Conservation (phyloP, 2,113 vertebrate genomes). For the Condylura cristata region DNA sequence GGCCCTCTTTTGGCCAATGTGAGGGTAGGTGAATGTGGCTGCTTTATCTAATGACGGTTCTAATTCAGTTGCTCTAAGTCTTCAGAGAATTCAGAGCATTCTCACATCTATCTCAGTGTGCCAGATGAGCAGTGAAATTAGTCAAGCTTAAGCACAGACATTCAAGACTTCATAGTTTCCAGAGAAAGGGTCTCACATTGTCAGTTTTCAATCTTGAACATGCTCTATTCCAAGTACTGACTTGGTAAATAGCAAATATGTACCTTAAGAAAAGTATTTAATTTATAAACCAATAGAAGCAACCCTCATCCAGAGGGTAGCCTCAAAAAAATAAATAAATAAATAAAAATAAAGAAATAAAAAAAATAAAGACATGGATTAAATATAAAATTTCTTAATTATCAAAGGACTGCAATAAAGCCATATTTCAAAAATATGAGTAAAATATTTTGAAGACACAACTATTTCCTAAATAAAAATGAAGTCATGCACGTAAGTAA, state of each 20-base stretch:
- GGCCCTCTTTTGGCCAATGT: conserved; percentile 18
- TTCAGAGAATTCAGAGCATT: neutral
- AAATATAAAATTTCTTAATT: neutral
- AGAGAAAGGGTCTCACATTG: neutral
- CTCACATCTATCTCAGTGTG: neutral
- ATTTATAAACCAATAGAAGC: neutral
- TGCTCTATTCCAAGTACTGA: neutral
- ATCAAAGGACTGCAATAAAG: neutral
- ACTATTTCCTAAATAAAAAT: conserved; percentile 54
- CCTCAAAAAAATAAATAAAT: neutral
- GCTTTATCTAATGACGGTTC: neutral
- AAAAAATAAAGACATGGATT: neutral
- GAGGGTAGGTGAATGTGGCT: neutral
- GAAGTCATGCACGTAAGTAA: neutral
- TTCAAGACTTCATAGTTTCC: neutral
- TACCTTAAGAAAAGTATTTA: neutral
- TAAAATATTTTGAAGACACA: neutral
- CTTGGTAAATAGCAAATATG: neutral
- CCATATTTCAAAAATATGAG: neutral
- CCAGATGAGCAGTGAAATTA: neutral
- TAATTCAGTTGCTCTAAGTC: neutral
- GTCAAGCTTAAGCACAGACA: neutral
- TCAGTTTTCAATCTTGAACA: neutral
- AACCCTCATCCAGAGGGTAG: neutral
- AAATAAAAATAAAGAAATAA: too few species aligned